Base-by-base conservation (phyloP, 1,140 invertebrate genomes). In the Melitaea cinxia region DNA sequence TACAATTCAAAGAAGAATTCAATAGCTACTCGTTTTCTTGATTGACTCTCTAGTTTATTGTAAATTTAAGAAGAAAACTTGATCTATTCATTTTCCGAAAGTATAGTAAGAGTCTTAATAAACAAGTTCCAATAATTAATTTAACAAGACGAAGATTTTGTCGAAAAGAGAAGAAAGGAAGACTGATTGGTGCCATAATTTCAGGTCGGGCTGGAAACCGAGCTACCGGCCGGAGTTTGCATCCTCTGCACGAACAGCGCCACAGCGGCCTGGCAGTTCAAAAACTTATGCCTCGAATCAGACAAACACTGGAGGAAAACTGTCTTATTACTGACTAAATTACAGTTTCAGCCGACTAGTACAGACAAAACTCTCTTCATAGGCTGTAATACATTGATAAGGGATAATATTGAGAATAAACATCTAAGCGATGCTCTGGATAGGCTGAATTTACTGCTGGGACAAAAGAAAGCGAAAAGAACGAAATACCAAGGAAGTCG, bases 121-220 rank as follows among this genome's bases (percentile, higher is more conserved):
- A n/a, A n/a, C n/a, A n/a, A n/a, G n/a, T n/a, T 15, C 14, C 15
- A 2, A 39, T 14, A 15, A 14, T 9, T 39, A 39, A 39, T 9
- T n/a, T 7, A 39, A 15, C 35, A 35, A 35, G 33, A 2, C 4
- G n/a, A 39, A 39, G 35, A 54, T 33, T 15, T 54, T 2, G 15
- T 33, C 52, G 19, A 60, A 49, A 26, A 37, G 55, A 53, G 53
- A 70, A 61, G 70, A 73, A 56, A 71, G 74, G 77, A 79, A 75
- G 80, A 77, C 75, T 86, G 79, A 86, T 82, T 62, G 72, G 68
- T 74, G 58, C 60, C 80, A 54, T 85, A 65, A 68, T 89, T 89
- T 86, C 86, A 89, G 86, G 73, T 89, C 68, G 73, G 61, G 66
- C 72, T 77, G 45, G 78, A 78, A 53, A 26, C 49, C 6, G 77